phyloP scores from a whole-genome alignment of 2,888 invertebrate species.

The Papilio demoleus region DNA sequence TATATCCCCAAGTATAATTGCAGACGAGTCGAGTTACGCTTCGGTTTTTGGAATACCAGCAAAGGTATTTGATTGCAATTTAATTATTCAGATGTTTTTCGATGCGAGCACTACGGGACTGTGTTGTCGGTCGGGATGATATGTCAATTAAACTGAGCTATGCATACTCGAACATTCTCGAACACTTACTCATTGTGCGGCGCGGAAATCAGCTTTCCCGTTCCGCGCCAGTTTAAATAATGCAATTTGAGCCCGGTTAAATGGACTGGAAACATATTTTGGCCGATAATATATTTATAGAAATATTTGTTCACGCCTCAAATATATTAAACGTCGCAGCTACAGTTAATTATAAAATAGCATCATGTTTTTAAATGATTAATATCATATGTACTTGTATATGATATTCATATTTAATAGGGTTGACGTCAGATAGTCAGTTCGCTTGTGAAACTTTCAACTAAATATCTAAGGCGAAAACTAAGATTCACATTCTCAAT shows the following conservation, averaged over 20 bases:
- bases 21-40: conserved; percentile 55
- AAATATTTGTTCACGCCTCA: conserved; percentile 22
- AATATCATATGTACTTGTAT: neutral
- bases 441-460: no score
- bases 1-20: conserved; percentile 71
- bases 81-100: conserved; percentile 70
- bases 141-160: conserved; percentile 53
- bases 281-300: conserved; percentile 31
- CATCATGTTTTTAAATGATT: neutral
- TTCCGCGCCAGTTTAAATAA: conserved; percentile 25
- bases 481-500: no score
- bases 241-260: conserved; percentile 25
- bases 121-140: conserved; percentile 49
- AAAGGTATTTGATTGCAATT: conserved; percentile 72
- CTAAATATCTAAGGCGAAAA: no score
- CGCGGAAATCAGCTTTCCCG: conserved; percentile 21
- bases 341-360: conserved; percentile 4
- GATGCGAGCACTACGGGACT: conserved; percentile 53
- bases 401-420: neutral
- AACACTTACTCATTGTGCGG: conserved; percentile 25
- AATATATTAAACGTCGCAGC: conserved; percentile 7
- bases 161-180: conserved; percentile 47
- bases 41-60: conserved; percentile 62
- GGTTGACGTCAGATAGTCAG: no score
- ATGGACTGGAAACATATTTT: conserved; percentile 33